phyloP scores from a whole-genome alignment of 30 jellyfish, hydroid and myxozoan species.

The Aurelia coerulea region DNA sequence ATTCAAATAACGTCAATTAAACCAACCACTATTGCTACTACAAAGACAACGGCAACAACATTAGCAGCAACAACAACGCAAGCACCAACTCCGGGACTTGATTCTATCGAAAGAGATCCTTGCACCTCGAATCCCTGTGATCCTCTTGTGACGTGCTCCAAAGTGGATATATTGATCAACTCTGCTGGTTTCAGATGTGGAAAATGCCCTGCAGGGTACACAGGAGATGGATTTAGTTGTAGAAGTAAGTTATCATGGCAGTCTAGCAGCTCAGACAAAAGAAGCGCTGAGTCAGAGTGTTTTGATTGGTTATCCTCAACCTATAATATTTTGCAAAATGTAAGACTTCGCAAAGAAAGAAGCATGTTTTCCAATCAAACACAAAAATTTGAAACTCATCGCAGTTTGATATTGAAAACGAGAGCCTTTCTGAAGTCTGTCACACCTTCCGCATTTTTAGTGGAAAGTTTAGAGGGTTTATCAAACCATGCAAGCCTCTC shows the following conservation, averaged over 20 bases:
- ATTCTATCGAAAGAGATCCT: slow-evolving; percentile 56
- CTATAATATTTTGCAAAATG: too few species aligned
- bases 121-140: slow-evolving; percentile 66
- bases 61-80: not conserved
- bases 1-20: slow-evolving; percentile 3
- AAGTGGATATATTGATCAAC: slow-evolving; percentile 15
- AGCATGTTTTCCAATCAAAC: too few species aligned
- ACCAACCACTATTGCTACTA: slow-evolving; percentile 9
- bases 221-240: slow-evolving; percentile 57
- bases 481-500: too few species aligned
- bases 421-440: too few species aligned
- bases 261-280: too few species aligned
- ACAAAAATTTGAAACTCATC: too few species aligned
- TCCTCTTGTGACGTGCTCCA: slow-evolving; percentile 53
- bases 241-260: slow-evolving; percentile 27
- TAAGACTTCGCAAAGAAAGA: too few species aligned
- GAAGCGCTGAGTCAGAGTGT: too few species aligned
- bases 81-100: slow-evolving; percentile 3
- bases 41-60: slow-evolving; percentile 34
- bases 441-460: too few species aligned
- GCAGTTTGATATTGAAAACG: too few species aligned
- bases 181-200: slow-evolving; percentile 74
- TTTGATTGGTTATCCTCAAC: too few species aligned
- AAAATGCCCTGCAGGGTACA: slow-evolving; percentile 63
- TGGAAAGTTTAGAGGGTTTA: too few species aligned